These are phyloP conservation scores for Puntigrus tetrazona DNA, from an alignment of 2,113 vertebrate genomes.

Conservation along the genomic window DNA sequence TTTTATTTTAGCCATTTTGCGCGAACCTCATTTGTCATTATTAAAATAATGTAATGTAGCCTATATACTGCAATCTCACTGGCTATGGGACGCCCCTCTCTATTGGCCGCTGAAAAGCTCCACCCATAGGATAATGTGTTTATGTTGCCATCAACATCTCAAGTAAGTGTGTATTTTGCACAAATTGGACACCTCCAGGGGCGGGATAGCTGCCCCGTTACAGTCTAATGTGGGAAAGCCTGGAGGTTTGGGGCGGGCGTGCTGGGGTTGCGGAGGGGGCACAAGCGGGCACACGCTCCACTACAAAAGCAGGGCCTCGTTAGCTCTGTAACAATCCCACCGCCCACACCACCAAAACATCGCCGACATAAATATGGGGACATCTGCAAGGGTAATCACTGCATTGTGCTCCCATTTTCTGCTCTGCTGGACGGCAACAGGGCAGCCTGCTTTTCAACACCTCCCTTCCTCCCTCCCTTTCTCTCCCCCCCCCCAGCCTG, in stretches of 20 bases:
- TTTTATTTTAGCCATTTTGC: neutral
- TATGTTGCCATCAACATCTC: constrained; percentile 48
- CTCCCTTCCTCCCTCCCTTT: constrained; percentile 66
- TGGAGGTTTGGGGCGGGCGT: neutral
- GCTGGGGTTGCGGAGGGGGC: constrained; percentile 53
- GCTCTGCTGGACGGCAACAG: constrained; percentile 92
- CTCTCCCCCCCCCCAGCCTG: constrained; percentile 53
- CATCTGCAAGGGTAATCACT: constrained; percentile 98
- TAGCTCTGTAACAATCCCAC: constrained; percentile 64
- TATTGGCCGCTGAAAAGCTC: neutral
- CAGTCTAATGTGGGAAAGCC: constrained; percentile 30
- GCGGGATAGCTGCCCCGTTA: constrained; percentile 45
- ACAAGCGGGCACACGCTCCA: constrained; percentile 63
- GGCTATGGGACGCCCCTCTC: neutral
- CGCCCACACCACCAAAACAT: constrained; percentile 58
- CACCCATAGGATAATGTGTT: neutral
- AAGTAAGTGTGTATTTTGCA: constrained; percentile 70
- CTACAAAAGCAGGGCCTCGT: constrained; percentile 68
- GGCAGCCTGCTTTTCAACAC: constrained; percentile 85
- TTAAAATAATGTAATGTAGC: neutral
- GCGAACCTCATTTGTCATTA: neutral
- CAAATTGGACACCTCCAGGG: constrained; percentile 70
- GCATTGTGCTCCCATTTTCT: constrained; percentile 96
- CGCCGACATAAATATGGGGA: constrained; percentile 83
- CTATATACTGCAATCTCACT: neutral